These are phyloP conservation scores for Pygoscelis adeliae DNA, from an alignment of 2,113 vertebrate species.

Conservation along the genomic window DNA sequence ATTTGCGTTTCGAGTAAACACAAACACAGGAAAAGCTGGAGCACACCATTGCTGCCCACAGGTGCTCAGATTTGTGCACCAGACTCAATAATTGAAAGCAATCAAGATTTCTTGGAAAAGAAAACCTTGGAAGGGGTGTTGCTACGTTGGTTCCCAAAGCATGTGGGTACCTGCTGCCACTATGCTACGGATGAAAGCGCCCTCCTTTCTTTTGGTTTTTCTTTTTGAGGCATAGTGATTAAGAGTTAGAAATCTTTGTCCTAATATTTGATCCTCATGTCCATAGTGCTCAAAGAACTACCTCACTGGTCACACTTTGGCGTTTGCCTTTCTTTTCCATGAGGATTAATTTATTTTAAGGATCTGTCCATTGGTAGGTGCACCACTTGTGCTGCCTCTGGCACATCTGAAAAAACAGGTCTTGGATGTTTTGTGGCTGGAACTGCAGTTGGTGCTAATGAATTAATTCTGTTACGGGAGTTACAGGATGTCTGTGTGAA, in stretches of 20 bases:
- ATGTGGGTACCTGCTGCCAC: background rate
- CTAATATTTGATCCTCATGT: background rate
- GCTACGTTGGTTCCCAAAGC: background rate
- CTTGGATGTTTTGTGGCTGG: background rate
- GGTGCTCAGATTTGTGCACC: background rate
- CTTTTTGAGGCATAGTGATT: background rate
- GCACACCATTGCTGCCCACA: background rate
- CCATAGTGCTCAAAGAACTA: background rate
- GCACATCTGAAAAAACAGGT: background rate
- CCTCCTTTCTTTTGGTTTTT: too few species aligned
- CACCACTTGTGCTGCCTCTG: background rate
- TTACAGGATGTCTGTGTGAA: background rate
- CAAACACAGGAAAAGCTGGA: background rate
- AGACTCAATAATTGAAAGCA: background rate
- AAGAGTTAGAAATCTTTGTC: background rate
- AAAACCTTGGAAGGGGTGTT: background rate
- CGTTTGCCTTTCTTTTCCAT: background rate
- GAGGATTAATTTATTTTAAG: background rate
- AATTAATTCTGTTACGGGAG: background rate
- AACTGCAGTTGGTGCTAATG: background rate
- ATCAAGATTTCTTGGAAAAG: background rate
- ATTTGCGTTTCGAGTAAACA: background rate
- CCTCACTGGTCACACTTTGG: background rate
- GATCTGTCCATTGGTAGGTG: background rate
- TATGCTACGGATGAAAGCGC: background rate